These are phyloP conservation scores for Percopsis omiscomaycus DNA, from an alignment of 2,797 vertebrate genomes.

Conservation along the genomic window DNA sequence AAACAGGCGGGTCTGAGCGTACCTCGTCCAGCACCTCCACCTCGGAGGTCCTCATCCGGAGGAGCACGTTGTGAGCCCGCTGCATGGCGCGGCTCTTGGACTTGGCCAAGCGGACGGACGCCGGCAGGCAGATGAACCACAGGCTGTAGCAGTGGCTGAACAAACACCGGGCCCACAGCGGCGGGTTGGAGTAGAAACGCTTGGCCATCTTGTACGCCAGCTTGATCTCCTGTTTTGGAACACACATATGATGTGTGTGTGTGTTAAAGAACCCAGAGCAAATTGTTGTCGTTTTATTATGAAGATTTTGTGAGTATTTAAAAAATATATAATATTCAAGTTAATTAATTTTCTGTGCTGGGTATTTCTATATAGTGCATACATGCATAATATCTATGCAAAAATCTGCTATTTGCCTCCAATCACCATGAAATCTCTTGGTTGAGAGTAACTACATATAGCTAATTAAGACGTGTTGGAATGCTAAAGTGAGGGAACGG, in stretches of 20 bases:
- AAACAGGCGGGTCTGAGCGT: slow-evolving; percentile 1
- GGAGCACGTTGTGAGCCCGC: slow-evolving; percentile 87
- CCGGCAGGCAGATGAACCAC: slow-evolving; percentile 98
- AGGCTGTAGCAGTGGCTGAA: slow-evolving; percentile 96
- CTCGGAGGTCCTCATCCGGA: slow-evolving; percentile 91
- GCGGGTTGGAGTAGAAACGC: slow-evolving; percentile 85
- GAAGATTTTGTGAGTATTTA: too few species aligned
- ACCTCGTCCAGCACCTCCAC: slow-evolving; percentile 96
- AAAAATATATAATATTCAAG: too few species aligned
- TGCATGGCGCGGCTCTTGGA: slow-evolving; percentile 90
- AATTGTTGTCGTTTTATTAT: too few species aligned
- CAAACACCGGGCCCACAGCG: slow-evolving; percentile 92
- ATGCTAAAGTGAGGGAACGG: not conserved
- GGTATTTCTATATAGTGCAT: too few species aligned
- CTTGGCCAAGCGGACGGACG: slow-evolving; percentile 84
- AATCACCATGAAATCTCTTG: too few species aligned
- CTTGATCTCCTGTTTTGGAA: slow-evolving; percentile 89
- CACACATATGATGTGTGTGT: not conserved
- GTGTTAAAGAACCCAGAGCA: not conserved
- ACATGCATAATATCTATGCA: too few species aligned
- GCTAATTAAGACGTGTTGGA: not conserved
- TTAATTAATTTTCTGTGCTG: too few species aligned
- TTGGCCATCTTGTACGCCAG: slow-evolving; percentile 92
- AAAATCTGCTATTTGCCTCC: too few species aligned
- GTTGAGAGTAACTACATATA: too few species aligned